phyloP scores from a whole-genome alignment of 2,888 invertebrate species.

The Venusia cambrica region DNA sequence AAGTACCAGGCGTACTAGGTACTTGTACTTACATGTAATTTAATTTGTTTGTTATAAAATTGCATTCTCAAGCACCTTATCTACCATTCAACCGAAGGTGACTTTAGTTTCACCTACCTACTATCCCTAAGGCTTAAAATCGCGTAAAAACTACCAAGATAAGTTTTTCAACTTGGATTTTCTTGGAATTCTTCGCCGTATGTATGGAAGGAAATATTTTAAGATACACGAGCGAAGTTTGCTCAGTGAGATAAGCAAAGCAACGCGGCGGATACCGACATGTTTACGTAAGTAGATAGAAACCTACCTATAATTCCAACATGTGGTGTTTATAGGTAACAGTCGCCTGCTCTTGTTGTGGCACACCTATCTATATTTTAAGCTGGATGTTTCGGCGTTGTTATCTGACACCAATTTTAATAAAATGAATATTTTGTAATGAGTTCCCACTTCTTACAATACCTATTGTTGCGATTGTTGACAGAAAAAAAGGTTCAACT shows the following conservation, averaged over 20 bases:
- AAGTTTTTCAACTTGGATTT: constrained; percentile 31
- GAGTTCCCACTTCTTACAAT: too few relatives aligned
- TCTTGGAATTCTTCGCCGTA: constrained; percentile 57
- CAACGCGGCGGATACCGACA: constrained; percentile 59
- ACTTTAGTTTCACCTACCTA: constrained; percentile 3
- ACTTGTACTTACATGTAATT: too few relatives aligned
- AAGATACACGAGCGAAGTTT: constrained; percentile 65
- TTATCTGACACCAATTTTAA: too few relatives aligned
- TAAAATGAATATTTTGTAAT: too few relatives aligned
- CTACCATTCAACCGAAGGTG: background rate
- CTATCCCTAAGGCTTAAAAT: constrained; percentile 20
- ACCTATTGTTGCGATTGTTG: too few relatives aligned
- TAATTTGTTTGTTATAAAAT: too few relatives aligned
- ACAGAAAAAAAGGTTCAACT: too few relatives aligned
- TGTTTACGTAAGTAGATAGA: constrained; percentile 46
- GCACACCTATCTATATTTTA: constrained; percentile 1
- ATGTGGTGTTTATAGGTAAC: background rate
- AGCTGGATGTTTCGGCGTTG: too few relatives aligned
- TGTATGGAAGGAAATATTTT: constrained; percentile 70
- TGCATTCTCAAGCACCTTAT: background rate
- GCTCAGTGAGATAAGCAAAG: constrained; percentile 68
- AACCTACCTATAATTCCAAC: constrained; percentile 14
- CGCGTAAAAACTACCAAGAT: constrained; percentile 16
- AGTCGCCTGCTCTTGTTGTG: constrained; percentile 1
- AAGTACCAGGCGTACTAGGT: too few relatives aligned